phyloP scores from a whole-genome alignment of 2,113 vertebrate genomes.

The Erythrocercus mccallii region DNA sequence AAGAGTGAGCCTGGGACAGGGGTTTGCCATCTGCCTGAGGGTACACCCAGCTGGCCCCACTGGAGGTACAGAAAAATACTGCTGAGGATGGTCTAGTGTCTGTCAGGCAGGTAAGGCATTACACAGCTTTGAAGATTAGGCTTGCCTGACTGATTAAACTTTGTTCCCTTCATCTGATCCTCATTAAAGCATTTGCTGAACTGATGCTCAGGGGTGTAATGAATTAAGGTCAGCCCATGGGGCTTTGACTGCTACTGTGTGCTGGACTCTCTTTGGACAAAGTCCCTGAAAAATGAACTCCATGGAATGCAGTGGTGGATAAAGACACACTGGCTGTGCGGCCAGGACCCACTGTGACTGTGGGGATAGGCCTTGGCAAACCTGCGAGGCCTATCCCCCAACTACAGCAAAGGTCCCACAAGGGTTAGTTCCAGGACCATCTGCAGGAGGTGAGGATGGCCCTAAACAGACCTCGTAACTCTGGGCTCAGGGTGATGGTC shows the following conservation, averaged over 20 bases:
- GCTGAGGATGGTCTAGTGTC: too few species aligned
- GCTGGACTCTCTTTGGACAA: background rate
- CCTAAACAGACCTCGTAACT: rapidly evolving
- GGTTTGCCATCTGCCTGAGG: background rate
- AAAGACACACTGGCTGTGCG: too few species aligned
- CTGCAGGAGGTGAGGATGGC: background rate
- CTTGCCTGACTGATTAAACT: background rate
- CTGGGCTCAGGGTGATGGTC: rapidly evolving
- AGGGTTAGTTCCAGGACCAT: background rate
- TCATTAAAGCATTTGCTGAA: background rate
- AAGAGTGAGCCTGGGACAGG: rapidly evolving
- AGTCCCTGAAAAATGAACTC: background rate
- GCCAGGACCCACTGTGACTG: rapidly evolving
- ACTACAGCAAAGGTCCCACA: rapidly evolving
- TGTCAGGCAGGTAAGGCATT: background rate
- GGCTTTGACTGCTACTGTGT: rapidly evolving
- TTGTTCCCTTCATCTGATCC: rapidly evolving
- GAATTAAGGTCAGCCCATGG: rapidly evolving
- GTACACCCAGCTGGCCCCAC: too few species aligned
- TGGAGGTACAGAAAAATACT: too few species aligned
- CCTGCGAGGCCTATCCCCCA: rapidly evolving
- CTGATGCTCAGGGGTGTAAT: rapidly evolving
- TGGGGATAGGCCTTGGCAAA: background rate
- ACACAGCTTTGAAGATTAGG: background rate
- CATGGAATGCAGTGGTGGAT: too few species aligned